Percentiles rank a stretch among this genome's conserved stretches.
These are phyloP conservation scores for Pterois miles DNA, from an alignment of 2,797 vertebrate genomes.

Conservation along the genomic window DNA sequence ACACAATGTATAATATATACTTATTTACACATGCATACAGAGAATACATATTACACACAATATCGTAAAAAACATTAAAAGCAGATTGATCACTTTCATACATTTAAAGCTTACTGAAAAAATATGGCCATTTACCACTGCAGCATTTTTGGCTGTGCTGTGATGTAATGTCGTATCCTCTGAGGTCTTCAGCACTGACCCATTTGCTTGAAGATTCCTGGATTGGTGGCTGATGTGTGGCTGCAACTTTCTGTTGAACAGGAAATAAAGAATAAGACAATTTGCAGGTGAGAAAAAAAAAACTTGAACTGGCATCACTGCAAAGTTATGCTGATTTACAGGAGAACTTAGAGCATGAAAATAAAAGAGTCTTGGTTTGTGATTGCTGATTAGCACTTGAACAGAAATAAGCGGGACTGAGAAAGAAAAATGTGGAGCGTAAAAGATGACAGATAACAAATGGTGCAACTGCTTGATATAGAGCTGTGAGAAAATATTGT, in stretches of 20 bases:
- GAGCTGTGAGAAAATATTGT: neutral
- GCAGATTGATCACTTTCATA: neutral
- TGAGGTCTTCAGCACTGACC: conserved; percentile 61
- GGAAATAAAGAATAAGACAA: conserved; percentile 22
- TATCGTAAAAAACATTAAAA: too few species aligned
- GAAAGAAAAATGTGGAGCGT: neutral
- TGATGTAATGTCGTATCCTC: conserved; percentile 71
- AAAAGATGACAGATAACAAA: neutral
- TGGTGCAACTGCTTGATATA: neutral
- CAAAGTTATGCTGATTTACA: neutral
- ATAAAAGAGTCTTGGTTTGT: conserved; percentile 8
- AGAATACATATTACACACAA: neutral
- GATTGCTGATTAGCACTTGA: conserved; percentile 38
- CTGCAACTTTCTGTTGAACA: conserved; percentile 79
- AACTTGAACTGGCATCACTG: neutral
- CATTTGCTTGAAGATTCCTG: conserved; percentile 62
- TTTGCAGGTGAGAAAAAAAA: conserved; percentile 6
- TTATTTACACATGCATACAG: neutral
- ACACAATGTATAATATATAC: neutral
- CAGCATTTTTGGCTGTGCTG: conserved; percentile 71
- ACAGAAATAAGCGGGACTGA: conserved; percentile 10
- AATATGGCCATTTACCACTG: conserved; percentile 69
- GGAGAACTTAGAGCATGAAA: neutral
- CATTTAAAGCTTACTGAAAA: neutral
- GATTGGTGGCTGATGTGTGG: conserved; percentile 66